Base-by-base conservation (phyloP, 2,888 invertebrate species). In the Cerastoderma edule region DNA sequence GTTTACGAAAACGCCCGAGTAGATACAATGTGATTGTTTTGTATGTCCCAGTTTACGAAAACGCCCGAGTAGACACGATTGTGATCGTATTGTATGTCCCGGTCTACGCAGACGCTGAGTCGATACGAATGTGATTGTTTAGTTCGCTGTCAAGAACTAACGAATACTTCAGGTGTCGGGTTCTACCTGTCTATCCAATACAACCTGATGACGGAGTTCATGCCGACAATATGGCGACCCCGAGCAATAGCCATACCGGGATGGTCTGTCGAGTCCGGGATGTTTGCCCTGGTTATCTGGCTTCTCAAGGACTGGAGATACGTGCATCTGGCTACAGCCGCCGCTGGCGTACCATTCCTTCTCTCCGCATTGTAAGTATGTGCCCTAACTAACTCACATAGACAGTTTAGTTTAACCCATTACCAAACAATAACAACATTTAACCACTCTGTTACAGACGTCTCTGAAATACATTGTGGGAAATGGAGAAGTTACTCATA, bases 151-250 rank as follows among this genome's bases (percentile, higher is more conserved):
- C n/a, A n/a, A n/a, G n/a, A n/a, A n/a, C n/a, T 44, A 44, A 44
- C 19, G 44, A 16, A 44, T 44, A 44, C 19, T 48, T 48, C 32
- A 66, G 66, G 66, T 30, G 50, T 66, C n/a, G 66, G 66, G 2
- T 66, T 66, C 35, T 66, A 66, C 24, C n/a, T 66, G 4, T 50
- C 66, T 1, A 53, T 66, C 1, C 66, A 66, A 24, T 66, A 50
- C 33, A 66, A 66, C 22, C 33, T 66, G 13, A 66, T 50, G 50
- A 66, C 50, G 22, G 66, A 66, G 32, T 66, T 66, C 24, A 66
- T 66, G 66, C 50, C 66, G 22, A 33, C 33, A n/a, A 50, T 50
- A 16, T 66, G 66, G 66, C 50, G 66, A 19, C 66, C 66, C 10
- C 48, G 66, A 8, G 50, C 50, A 1, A 48, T 66, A 13, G 66